phyloP scores from a whole-genome alignment of 2,113 vertebrate genomes.

The Piaya cayana region DNA sequence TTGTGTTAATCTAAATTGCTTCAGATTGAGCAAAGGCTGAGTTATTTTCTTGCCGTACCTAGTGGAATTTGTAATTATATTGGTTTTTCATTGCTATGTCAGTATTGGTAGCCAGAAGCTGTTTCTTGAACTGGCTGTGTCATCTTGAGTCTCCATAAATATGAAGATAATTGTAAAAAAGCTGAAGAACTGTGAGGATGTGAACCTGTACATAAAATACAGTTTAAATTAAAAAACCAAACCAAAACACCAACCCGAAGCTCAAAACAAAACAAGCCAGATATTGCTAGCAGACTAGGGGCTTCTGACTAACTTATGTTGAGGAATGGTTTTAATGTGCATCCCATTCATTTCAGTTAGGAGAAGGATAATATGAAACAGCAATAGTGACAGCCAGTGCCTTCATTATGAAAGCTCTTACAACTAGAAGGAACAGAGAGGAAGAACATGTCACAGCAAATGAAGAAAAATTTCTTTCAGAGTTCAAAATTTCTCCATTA shows the following conservation, averaged over 20 bases:
- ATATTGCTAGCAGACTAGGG: not conserved
- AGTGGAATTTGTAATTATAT: conserved; percentile 45
- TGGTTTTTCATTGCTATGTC: conserved; percentile 36
- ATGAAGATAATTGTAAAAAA: conserved; percentile 3
- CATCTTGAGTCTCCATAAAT: conserved; percentile 7
- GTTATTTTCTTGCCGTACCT: conserved; percentile 17
- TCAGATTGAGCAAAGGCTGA: not conserved
- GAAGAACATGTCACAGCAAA: conserved; percentile 21
- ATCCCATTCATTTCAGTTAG: conserved; percentile 30
- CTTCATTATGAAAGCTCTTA: not conserved
- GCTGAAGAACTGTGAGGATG: not conserved
- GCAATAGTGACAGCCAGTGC: not conserved
- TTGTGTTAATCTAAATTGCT: conserved; percentile 28
- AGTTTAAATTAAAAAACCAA: not conserved
- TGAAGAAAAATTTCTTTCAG: conserved; percentile 25
- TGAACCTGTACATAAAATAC: not conserved
- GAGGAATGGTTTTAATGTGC: conserved; percentile 27
- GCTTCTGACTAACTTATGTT: not conserved
- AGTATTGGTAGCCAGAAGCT: conserved; percentile 24
- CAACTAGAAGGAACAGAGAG: not conserved
- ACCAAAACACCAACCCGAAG: not conserved
- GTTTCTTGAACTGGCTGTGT: not conserved
- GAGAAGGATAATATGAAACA: conserved; percentile 19
- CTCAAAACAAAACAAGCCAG: not conserved
- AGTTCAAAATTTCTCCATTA: conserved; percentile 1